Evolutionary conservation across 1,140 invertebrate species (phyloP).

Genomic region (Sycobia sp.): DNA sequence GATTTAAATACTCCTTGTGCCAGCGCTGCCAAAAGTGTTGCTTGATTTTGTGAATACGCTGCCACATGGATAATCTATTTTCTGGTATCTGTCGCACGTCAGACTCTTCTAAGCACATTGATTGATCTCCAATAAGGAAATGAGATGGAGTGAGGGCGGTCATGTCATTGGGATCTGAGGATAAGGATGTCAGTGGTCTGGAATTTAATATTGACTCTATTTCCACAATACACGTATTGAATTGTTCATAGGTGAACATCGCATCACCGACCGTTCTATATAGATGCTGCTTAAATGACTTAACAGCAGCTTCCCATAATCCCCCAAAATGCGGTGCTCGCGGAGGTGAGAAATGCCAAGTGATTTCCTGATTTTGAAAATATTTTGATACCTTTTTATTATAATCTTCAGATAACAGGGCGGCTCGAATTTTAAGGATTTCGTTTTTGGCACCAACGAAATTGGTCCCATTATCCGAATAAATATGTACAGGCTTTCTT

Average conservation of each 20-base stretch:
- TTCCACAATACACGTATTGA: constrained; percentile 10
- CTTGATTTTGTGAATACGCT: neutral
- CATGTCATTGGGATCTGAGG: constrained; percentile 11
- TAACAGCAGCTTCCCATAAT: constrained; percentile 20
- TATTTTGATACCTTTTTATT: neutral
- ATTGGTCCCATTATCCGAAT: constrained; percentile 8
- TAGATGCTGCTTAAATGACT: neutral
- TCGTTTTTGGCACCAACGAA: neutral
- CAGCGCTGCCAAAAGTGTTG: too few species aligned
- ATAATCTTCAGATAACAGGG: neutral
- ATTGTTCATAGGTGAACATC: constrained; percentile 14
- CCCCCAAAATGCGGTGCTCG: constrained; percentile 3
- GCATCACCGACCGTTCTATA: neutral
- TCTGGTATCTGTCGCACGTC: neutral
- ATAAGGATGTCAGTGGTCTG: too few species aligned
- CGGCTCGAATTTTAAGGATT: neutral
- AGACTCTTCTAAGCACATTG: neutral
- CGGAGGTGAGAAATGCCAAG: constrained; percentile 10
- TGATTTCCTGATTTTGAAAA: neutral
- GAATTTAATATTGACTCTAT: too few species aligned
- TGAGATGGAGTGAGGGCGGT: neutral
- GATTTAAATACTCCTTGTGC: neutral
- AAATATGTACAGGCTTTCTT: neutral
- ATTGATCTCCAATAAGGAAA: too few species aligned
- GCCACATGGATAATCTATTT: neutral